Evolutionary conservation across 2,797 vertebrate genomes (phyloP), one percentile per base, ranked within the genome.

Genomic region (Pyrocephalus nanus): DNA sequence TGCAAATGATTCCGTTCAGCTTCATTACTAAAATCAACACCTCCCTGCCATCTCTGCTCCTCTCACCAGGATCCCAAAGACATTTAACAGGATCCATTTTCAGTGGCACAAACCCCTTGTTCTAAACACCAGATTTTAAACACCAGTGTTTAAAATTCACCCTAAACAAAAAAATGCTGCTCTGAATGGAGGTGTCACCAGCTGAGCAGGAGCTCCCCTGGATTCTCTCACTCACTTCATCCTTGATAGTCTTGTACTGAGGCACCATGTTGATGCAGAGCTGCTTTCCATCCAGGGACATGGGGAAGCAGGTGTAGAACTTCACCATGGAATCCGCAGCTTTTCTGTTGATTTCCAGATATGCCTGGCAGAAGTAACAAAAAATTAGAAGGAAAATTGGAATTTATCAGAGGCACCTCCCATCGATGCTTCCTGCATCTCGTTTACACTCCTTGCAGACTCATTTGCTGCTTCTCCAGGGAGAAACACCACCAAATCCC

Each of bases 281-380:
- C 86, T 98, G 97, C 61, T 95, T 97, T 80, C 98, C 97, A 16
- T 98, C 95, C 40, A 98, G 90, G 38, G 96, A 98, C 50, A 97
- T 96, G 5, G 98, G 98, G 22, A 97, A 98, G 40, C 98, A 98
- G n/a, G 86, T 93, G 90, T 98, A 98, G 83, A 98, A 98, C 43
- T 98, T 99, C n/a, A 99, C 97, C 91, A 99, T 98, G 88, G 98
- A 98, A 30, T 98, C 94, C 12, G 98, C 98, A 17, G 98, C 97
- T 22, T 98, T 98, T 36, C 80, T 55, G 38, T 94, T 98, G 47
- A 99, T 90, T 19, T 98, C 98, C 36, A 99, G 64, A 32, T 98
- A 98, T 0, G 97, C 98, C 99, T 99, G 89, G 95, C 34, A 61
- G 66, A 50, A 45, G 30, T 6, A 18, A 26, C 4, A 40, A n/a